Evolutionary conservation across 1,140 invertebrate genomes (phyloP).

Genomic region (Zaprionus africanus): DNA sequence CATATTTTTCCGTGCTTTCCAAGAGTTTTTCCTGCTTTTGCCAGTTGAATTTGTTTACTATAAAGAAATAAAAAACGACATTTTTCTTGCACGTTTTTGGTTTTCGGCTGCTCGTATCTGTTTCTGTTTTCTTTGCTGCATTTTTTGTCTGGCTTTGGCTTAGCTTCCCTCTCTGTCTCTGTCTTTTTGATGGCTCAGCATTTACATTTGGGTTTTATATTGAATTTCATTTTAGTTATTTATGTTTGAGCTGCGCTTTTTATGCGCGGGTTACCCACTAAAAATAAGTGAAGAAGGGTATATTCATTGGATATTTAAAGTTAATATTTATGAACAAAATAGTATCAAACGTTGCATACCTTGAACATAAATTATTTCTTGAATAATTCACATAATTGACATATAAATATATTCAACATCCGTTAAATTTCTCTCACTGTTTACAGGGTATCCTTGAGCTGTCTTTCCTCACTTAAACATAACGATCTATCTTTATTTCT

Average conservation of each 20-base stretch:
- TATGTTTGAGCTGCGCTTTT: conserved; percentile 75
- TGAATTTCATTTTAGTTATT: conserved; percentile 68
- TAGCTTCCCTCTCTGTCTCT: conserved; percentile 24
- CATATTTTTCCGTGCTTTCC: conserved; percentile 58
- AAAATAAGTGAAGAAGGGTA: background rate
- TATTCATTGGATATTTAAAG: background rate
- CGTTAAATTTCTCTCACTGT: background rate
- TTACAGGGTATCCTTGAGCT: background rate
- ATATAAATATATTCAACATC: too few species aligned
- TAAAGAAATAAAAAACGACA: conserved; percentile 14
- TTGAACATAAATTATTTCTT: too few species aligned
- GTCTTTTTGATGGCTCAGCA: conserved; percentile 74
- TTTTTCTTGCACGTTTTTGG: conserved; percentile 28
- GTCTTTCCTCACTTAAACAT: background rate
- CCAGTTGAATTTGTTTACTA: conserved; percentile 53
- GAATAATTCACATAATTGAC: too few species aligned
- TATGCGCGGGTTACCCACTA: background rate
- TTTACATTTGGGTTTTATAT: conserved; percentile 67
- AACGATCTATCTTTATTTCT: conserved; percentile 8
- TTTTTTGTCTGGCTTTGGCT: conserved; percentile 28
- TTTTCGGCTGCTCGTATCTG: conserved; percentile 35
- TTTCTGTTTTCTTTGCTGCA: conserved; percentile 17
- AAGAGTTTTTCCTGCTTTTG: conserved; percentile 67
- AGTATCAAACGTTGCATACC: too few species aligned
- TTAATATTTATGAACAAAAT: background rate